These are phyloP conservation scores for Diaphora mendica DNA, from an alignment of 2,888 invertebrate species.

Conservation along the genomic window DNA sequence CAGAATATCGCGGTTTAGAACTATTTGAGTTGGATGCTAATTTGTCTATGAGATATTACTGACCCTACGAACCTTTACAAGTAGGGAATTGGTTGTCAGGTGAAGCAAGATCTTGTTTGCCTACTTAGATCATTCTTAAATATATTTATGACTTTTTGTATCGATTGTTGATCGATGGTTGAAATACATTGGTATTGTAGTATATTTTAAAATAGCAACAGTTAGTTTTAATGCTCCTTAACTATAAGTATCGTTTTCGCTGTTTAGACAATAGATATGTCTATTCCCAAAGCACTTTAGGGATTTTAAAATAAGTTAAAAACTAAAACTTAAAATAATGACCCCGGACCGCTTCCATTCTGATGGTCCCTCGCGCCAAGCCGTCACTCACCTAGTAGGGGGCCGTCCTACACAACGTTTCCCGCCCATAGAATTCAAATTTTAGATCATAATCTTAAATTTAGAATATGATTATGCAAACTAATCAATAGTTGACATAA, in stretches of 20 bases:
- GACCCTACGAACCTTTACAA: neutral
- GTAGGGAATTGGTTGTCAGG: neutral
- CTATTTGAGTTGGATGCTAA: neutral
- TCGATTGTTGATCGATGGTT: neutral
- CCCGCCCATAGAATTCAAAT: slow-evolving; percentile 42
- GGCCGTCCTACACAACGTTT: slow-evolving; percentile 39
- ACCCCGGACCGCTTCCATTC: slow-evolving; percentile 17
- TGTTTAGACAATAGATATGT: neutral
- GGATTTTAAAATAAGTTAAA: neutral
- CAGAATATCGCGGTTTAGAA: neutral
- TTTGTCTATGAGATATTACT: neutral
- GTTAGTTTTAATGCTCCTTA: neutral
- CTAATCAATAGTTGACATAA: slow-evolving; percentile 43
- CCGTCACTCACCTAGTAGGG: slow-evolving; percentile 27
- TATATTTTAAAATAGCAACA: neutral
- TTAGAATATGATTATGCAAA: slow-evolving; percentile 44
- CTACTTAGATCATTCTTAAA: neutral
- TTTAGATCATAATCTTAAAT: slow-evolving; percentile 43
- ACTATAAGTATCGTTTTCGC: neutral
- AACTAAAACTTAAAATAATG: neutral
- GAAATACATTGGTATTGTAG: neutral
- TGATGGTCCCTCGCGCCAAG: slow-evolving; percentile 17
- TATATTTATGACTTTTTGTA: neutral
- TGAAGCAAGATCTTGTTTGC: neutral
- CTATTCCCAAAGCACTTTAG: neutral